phyloP scores from a whole-genome alignment of 2,113 vertebrate genomes.

The Triplophysa tibetana region DNA sequence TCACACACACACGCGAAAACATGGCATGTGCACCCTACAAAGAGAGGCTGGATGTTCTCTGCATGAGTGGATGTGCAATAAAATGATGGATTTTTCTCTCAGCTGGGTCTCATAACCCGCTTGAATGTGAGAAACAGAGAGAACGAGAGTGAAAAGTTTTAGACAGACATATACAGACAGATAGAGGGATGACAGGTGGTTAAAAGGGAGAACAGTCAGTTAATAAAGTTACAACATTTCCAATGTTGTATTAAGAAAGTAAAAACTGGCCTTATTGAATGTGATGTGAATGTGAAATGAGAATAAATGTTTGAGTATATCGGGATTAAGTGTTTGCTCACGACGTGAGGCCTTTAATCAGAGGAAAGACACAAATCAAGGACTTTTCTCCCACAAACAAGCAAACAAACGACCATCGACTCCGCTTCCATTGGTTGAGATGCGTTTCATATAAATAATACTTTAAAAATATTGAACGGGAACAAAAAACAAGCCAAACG shows the following conservation, averaged over 20 bases:
- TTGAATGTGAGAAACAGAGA: neutral
- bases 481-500: slow-evolving; percentile 47
- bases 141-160: neutral
- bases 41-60: slow-evolving; percentile 11
- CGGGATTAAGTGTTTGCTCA: too few relatives aligned
- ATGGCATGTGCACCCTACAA: neutral
- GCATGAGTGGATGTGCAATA: slow-evolving; percentile 1
- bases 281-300: neutral
- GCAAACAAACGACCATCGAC: slow-evolving; percentile 54
- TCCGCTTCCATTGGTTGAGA: slow-evolving; percentile 65
- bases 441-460: slow-evolving; percentile 81
- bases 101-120: neutral
- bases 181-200: neutral
- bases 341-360: too few relatives aligned
- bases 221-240: neutral
- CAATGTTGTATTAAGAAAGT: too few relatives aligned
- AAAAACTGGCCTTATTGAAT: neutral
- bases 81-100: slow-evolving; percentile 18
- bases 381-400: neutral
- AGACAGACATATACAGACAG: neutral
- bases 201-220: neutral
- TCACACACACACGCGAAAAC: neutral
- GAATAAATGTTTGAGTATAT: too few relatives aligned
- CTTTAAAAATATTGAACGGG: slow-evolving; percentile 76
- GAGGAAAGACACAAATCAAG: neutral